phyloP scores from a whole-genome alignment of 1,140 invertebrate species.

The Teleopsis dalmanni region DNA sequence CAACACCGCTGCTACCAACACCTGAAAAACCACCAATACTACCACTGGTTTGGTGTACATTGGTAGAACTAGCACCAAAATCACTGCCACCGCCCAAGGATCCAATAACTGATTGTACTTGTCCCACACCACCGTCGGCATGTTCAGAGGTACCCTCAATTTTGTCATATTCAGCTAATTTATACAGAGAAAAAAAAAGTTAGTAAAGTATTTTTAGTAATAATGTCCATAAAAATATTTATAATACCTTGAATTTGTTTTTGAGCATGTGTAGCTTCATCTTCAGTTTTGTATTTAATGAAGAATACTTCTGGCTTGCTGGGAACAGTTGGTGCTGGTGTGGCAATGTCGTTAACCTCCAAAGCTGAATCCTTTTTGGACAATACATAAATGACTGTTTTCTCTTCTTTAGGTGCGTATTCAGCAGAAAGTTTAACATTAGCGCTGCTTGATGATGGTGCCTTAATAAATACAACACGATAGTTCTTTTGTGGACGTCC shows the following conservation, averaged over 20 bases:
- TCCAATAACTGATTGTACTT: slow-evolving; percentile 13
- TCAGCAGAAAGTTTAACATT: slow-evolving; percentile 53
- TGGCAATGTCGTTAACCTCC: slow-evolving; percentile 14
- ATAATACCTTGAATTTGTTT: slow-evolving; percentile 18
- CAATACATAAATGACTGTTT: slow-evolving; percentile 72
- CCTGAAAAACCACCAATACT: neutral
- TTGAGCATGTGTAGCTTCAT: slow-evolving; percentile 28
- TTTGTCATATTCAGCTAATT: slow-evolving; percentile 14
- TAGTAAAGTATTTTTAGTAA: neutral
- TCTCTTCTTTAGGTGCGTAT: slow-evolving; percentile 58
- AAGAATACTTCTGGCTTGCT: slow-evolving; percentile 64
- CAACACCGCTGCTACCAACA: neutral
- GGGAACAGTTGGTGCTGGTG: slow-evolving; percentile 49
- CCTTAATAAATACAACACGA: slow-evolving; percentile 78
- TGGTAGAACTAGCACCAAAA: neutral
- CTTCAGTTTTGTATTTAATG: slow-evolving; percentile 60
- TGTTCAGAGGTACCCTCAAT: slow-evolving; percentile 13
- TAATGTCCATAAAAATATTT: neutral
- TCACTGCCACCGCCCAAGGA: slow-evolving; percentile 7
- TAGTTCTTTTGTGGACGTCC: slow-evolving; percentile 63
- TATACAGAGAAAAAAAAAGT: neutral
- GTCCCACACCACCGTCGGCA: slow-evolving; percentile 11
- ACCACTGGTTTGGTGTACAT: too few relatives aligned
- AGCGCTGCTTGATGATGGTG: slow-evolving; percentile 55
- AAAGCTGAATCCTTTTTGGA: slow-evolving; percentile 52